phyloP scores from a whole-genome alignment of 2,113 vertebrate genomes.

The Atherinomorus stipes region DNA sequence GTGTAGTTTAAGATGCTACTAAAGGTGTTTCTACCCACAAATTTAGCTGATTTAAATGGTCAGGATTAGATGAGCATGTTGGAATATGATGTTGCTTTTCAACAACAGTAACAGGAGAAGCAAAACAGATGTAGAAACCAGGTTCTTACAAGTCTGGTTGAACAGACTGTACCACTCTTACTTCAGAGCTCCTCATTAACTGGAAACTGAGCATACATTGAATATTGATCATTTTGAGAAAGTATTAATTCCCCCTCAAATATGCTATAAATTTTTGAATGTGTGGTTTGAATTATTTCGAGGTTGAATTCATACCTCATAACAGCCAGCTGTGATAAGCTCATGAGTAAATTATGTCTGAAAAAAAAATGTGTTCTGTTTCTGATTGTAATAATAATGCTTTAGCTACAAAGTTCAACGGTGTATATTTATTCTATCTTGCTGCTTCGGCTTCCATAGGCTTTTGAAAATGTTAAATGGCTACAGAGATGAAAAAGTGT shows the following conservation, averaged over 20 bases:
- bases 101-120: no score
- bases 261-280: background rate
- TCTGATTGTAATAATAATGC: background rate
- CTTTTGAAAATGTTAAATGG: constrained; percentile 24
- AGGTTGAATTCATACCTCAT: background rate
- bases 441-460: constrained; percentile 35
- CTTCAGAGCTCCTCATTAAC: background rate
- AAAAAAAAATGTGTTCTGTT: background rate
- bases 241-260: background rate
- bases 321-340: background rate
- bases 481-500: constrained; percentile 23
- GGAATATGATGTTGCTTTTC: background rate
- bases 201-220: background rate
- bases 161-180: no score
- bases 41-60: background rate
- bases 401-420: constrained; percentile 8
- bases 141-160: no score
- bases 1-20: no score
- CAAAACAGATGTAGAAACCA: no score
- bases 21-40: no score
- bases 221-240: background rate
- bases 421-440: constrained; percentile 18
- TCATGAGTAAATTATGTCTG: background rate
- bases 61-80: background rate
- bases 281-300: background rate